Conservation (phyloP, 2,113 vertebrate species). For the Perccottus glenii region DNA sequence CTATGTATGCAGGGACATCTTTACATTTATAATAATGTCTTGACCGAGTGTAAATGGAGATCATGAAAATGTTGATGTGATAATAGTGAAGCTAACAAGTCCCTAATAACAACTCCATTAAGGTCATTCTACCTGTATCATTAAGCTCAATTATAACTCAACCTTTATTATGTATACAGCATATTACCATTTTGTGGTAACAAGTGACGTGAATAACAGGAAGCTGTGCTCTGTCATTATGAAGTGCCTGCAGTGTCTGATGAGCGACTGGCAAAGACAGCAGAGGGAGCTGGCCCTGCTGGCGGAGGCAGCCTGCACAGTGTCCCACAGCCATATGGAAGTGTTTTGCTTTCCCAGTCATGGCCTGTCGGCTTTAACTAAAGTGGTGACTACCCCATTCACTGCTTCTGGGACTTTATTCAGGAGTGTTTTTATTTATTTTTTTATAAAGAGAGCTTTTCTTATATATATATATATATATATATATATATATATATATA, state of each 20-base stretch:
- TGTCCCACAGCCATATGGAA: conserved; percentile 76
- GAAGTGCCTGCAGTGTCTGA: conserved; percentile 36
- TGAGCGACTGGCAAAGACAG: conserved; percentile 51
- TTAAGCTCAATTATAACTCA: conserved; percentile 1
- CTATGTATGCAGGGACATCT: no score
- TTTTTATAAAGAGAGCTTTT: conserved; percentile 60
- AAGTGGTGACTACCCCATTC: conserved; percentile 73
- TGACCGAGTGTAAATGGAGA: neutral
- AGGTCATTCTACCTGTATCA: conserved; percentile 1
- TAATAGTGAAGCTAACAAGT: neutral
- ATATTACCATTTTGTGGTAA: conserved; percentile 32
- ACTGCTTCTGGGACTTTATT: conserved; percentile 58
- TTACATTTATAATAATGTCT: neutral
- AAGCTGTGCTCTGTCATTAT: conserved; percentile 42
- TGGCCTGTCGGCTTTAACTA: conserved; percentile 71
- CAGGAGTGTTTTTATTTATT: no score
- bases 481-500: no score
- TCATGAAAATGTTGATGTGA: conserved; percentile 7
- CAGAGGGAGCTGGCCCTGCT: conserved; percentile 57
- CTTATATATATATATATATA: no score
- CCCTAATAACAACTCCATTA: neutral
- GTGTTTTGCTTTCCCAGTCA: conserved; percentile 69
- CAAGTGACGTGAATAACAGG: conserved; percentile 45
- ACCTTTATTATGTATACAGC: conserved; percentile 1
- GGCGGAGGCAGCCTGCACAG: conserved; percentile 60